Conservation (phyloP, 2,797 vertebrate genomes). For the Heteromormyrus szaboi region DNA sequence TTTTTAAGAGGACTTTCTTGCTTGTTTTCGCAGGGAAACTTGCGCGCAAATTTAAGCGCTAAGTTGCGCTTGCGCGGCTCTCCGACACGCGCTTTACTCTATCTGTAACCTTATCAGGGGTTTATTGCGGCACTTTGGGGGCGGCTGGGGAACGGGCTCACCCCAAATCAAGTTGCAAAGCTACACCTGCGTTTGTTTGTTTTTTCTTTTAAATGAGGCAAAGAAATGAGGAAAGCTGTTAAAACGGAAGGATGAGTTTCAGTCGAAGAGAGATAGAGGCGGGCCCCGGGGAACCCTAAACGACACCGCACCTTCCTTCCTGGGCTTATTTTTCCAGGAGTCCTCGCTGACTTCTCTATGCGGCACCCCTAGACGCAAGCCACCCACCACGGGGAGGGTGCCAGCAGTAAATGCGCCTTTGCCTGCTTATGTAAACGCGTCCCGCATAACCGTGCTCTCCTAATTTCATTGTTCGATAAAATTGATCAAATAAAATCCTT, state of each 20-base stretch:
- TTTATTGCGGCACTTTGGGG: background rate
- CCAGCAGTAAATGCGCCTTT: background rate
- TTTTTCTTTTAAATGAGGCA: background rate
- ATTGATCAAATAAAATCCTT: background rate
- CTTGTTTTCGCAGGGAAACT: background rate
- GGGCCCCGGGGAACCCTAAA: background rate
- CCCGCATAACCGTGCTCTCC: background rate
- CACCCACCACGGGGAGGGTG: background rate
- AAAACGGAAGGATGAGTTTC: background rate
- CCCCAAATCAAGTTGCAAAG: background rate
- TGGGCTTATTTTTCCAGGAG: background rate
- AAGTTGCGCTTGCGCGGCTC: background rate
- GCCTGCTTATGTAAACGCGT: background rate
- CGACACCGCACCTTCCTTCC: background rate
- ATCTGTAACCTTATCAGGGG: background rate
- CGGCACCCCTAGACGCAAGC: background rate
- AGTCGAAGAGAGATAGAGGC: background rate
- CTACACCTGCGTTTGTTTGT: background rate
- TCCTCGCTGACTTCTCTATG: background rate
- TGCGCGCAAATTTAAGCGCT: background rate
- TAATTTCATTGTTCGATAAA: constrained; percentile 11
- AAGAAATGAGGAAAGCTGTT: background rate
- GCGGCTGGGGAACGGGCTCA: background rate
- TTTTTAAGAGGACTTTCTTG: background rate
- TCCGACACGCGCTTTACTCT: background rate